Evolutionary conservation across 2,888 invertebrate genomes (phyloP).

Genomic region (Rhyacophila evoluta): DNA sequence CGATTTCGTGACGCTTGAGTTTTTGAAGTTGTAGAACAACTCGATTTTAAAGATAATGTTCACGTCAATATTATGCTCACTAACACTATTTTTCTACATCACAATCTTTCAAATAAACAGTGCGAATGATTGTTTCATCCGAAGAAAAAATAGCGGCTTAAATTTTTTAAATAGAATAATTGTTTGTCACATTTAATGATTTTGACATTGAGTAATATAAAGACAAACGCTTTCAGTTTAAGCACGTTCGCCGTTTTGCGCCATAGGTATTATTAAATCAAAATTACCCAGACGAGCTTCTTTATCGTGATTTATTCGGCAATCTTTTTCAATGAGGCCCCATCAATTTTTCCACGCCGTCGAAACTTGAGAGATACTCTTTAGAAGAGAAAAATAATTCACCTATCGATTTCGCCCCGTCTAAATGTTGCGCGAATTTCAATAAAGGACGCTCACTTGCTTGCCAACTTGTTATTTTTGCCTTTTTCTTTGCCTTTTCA

Average conservation of each 20-base stretch:
- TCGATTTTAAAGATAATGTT: too few relatives aligned
- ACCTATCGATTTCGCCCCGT: neutral
- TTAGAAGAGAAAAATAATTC: neutral
- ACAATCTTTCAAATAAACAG: too few relatives aligned
- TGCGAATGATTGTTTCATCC: too few relatives aligned
- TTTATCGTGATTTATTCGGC: conserved; percentile 8
- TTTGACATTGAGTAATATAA: too few relatives aligned
- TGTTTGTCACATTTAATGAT: too few relatives aligned
- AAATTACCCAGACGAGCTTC: neutral
- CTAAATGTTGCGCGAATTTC: conserved; percentile 9
- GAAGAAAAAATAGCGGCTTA: too few relatives aligned
- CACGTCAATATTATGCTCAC: too few relatives aligned
- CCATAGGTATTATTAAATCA: neutral
- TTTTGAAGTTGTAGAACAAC: too few relatives aligned
- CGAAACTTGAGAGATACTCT: neutral
- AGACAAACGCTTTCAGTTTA: neutral
- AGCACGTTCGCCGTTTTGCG: neutral
- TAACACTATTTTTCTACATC: too few relatives aligned
- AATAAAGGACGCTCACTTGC: conserved; percentile 8
- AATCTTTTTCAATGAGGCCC: conserved; percentile 16
- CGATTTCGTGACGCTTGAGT: too few relatives aligned
- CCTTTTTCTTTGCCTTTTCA: conserved; percentile 18
- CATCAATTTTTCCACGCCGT: neutral
- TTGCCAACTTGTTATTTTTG: conserved; percentile 7
- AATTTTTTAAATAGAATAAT: too few relatives aligned